Evolutionary conservation across 2,797 vertebrate genomes (phyloP), one percentile per base, ranked within the genome.

Genomic region (Chelon auratus): DNA sequence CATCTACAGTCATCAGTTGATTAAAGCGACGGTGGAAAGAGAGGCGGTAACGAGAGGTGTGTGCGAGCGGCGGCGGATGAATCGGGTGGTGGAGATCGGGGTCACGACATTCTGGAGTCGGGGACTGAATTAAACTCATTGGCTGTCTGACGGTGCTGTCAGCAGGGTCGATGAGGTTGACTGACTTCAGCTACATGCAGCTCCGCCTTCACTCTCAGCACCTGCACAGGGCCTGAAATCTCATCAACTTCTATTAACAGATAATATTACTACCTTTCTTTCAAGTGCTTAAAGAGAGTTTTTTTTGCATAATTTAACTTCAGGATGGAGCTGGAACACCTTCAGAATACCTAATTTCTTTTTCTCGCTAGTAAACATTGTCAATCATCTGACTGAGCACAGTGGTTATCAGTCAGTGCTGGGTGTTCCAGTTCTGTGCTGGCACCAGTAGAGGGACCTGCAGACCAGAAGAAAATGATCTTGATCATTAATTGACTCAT

Each of bases 381-480:
- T 0, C 57, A 30, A 20, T 24, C 45, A 24, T 5, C 39, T 53
- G 43, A 15, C 42, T 17, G 42, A 45, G 42, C 15, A 2, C 6
- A n/a, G 30, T n/a, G 15, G 15, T 42, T 11, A 30, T 50, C 26
- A 65, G 62, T 54, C 12, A 18, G 30, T 37, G 42, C 22, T 17
- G 45, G 30, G 66, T 36, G 2, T 80, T 65, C 69, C 59, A 74
- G 30, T 72, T 78, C 72, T 66, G 70, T 61, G 56, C 57, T 68
- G 64, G 61, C 42, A 56, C 84, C 89, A 91, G 87, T 42, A 88
- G 87, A 84, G 89, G 81, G 84, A 90, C 80, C 84, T 87, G 65
- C 66, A 86, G 82, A 82, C 81, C 81, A 78, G 57, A 53, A 55
- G 48, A 64, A 68, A 77, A 48, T 15, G 15, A 7, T 52, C 15